Evolutionary conservation across 2,797 vertebrate species (phyloP).

Genomic region (Poeciliopsis gracilis): DNA sequence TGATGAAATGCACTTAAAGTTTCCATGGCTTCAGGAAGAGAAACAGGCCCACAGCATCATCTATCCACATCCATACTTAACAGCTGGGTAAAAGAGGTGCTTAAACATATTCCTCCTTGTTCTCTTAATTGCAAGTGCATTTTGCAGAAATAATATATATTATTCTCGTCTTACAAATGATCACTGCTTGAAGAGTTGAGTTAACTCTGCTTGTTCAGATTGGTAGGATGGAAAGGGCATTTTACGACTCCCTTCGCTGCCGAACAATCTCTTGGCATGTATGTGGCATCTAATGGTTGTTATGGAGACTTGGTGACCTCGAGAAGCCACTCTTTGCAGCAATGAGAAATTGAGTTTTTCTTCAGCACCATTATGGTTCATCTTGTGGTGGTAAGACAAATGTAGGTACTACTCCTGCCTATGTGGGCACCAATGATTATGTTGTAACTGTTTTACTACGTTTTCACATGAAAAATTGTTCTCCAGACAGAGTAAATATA

Average conservation of each 20-base stretch:
- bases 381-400: background rate
- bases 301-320: background rate
- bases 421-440: background rate
- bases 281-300: background rate
- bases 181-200: background rate
- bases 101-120: background rate
- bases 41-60: background rate
- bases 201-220: background rate
- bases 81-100: background rate
- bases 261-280: background rate
- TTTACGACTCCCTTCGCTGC: background rate
- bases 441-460: background rate
- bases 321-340: background rate
- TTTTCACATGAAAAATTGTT: background rate
- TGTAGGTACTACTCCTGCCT: background rate
- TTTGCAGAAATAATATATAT: background rate
- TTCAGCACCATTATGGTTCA: background rate
- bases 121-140: background rate
- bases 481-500: background rate
- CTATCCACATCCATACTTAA: background rate
- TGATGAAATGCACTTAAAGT: background rate
- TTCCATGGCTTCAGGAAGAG: background rate
- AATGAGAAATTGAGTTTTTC: background rate
- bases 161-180: background rate
- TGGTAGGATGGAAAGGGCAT: background rate